Conservation (phyloP, 2,797 vertebrate species). For the Thamnophis elegans region DNA sequence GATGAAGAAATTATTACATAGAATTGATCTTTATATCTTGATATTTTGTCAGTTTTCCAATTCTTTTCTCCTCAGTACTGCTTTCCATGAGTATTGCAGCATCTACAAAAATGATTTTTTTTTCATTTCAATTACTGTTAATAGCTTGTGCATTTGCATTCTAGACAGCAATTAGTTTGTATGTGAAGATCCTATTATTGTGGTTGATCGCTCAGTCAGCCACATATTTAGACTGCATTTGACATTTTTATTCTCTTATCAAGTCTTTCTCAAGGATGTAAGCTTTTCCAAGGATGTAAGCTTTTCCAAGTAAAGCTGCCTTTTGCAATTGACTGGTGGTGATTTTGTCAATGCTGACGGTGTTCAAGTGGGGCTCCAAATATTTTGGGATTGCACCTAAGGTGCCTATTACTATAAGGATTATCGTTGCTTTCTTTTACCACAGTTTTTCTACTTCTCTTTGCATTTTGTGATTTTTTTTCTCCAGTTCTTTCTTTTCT, state of each 20-base stretch:
- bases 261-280: too few species aligned
- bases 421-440: too few species aligned
- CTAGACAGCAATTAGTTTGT: not conserved
- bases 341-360: too few species aligned
- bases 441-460: too few species aligned
- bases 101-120: not conserved
- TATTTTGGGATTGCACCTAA: not conserved
- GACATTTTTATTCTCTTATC: too few species aligned
- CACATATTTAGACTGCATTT: not conserved
- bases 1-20: not conserved
- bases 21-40: not conserved
- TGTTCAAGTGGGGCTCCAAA: too few species aligned
- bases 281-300: too few species aligned
- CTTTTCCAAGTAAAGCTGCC: too few species aligned
- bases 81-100: not conserved
- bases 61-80: not conserved
- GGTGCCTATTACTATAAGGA: too few species aligned
- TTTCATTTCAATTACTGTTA: not conserved
- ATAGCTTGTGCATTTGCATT: not conserved
- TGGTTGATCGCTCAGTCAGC: not conserved
- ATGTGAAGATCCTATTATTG: not conserved
- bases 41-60: not conserved
- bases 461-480: too few species aligned
- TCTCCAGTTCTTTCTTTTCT: too few species aligned
- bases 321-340: too few species aligned